These are phyloP conservation scores for Semibalanus balanoides DNA, from an alignment of 1,140 invertebrate genomes.

Conservation along the genomic window DNA sequence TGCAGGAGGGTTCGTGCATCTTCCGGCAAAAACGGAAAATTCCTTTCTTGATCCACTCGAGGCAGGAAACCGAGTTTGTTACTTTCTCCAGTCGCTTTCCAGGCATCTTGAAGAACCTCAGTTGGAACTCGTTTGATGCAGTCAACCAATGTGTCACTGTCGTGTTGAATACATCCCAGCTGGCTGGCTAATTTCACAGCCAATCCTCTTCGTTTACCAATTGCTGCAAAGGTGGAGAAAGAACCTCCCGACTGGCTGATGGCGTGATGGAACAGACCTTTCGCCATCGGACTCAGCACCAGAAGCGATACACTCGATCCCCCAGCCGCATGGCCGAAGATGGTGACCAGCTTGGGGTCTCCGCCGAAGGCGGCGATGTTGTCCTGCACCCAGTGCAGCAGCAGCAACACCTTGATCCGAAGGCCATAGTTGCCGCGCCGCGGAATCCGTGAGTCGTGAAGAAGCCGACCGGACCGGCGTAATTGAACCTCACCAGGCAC, in stretches of 20 bases:
- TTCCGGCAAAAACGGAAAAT: neutral
- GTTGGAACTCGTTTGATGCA: neutral
- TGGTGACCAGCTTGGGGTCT: slow-evolving; percentile 40
- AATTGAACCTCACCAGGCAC: slow-evolving; percentile 87
- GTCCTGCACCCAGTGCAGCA: slow-evolving; percentile 68
- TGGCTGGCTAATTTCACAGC: neutral
- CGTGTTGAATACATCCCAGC: neutral
- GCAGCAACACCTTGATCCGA: slow-evolving; percentile 86
- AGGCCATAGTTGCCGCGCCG: slow-evolving; percentile 75
- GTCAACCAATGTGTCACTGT: neutral
- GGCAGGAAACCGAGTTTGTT: neutral
- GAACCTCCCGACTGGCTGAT: slow-evolving; percentile 19
- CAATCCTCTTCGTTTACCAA: neutral
- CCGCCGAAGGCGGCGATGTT: slow-evolving; percentile 41
- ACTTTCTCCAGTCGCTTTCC: neutral
- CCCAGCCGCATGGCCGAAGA: slow-evolving; percentile 54
- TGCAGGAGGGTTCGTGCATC: neutral
- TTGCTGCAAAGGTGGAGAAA: too few relatives aligned
- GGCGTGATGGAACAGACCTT: slow-evolving; percentile 20
- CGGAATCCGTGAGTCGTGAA: slow-evolving; percentile 74
- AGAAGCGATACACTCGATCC: slow-evolving; percentile 43
- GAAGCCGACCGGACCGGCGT: slow-evolving; percentile 92
- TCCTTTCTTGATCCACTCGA: neutral
- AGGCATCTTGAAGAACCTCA: neutral
- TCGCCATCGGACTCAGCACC: slow-evolving; percentile 43